Percentiles rank a stretch among this genome's conserved stretches.
phyloP scores from a whole-genome alignment of 2,797 vertebrate genomes.

The Rhyacichthys aspro region DNA sequence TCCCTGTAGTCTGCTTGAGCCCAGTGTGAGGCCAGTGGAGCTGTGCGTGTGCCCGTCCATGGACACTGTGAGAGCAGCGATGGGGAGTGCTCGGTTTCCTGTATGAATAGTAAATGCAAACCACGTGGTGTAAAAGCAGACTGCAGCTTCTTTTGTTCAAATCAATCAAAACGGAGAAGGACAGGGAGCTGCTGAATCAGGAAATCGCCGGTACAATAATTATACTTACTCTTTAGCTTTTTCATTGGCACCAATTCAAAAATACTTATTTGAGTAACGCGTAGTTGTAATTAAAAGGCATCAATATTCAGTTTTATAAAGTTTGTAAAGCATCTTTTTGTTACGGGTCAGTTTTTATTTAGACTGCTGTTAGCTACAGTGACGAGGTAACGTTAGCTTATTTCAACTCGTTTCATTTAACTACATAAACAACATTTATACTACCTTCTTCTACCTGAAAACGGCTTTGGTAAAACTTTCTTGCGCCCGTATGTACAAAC shows the following conservation, averaged over 20 bases:
- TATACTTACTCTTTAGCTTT: slow-evolving; percentile 17
- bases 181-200: slow-evolving; percentile 79
- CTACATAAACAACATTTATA: background rate
- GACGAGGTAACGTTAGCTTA: slow-evolving; percentile 47
- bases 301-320: slow-evolving; percentile 43
- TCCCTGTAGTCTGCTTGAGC: too few species aligned
- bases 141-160: slow-evolving; percentile 94
- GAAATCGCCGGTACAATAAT: slow-evolving; percentile 73
- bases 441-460: background rate
- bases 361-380: slow-evolving; percentile 60
- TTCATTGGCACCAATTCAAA: background rate
- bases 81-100: slow-evolving; percentile 48
- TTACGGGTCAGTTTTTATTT: slow-evolving; percentile 53
- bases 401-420: background rate
- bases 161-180: slow-evolving; percentile 88
- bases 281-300: background rate
- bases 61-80: background rate
- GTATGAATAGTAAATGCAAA: slow-evolving; percentile 68
- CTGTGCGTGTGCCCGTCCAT: background rate
- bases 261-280: background rate
- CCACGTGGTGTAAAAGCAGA: slow-evolving; percentile 89
- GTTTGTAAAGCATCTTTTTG: slow-evolving; percentile 57
- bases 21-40: too few species aligned
- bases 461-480: background rate
- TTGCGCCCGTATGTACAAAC: background rate